Evolutionary conservation across 2,113 vertebrate genomes (phyloP), one percentile per base, ranked within the genome.

Genomic region (Dasyornis broadbenti): DNA sequence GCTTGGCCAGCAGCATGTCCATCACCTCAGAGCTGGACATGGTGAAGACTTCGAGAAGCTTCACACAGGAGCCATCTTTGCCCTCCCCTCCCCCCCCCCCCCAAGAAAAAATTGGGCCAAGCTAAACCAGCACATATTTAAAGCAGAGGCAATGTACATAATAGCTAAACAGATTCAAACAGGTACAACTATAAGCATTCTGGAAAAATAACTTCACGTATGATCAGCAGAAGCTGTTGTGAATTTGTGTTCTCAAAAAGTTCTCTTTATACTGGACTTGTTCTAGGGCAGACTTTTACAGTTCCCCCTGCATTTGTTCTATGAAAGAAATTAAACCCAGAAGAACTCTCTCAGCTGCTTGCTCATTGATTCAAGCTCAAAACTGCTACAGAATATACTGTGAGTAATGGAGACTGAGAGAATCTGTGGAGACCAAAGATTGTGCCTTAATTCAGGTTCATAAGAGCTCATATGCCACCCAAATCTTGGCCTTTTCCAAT

Each of bases 61-160:
- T n/a, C n/a, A n/a, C n/a, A n/a, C n/a, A n/a, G n/a, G n/a, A n/a
- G n/a, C n/a, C n/a, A n/a, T n/a, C n/a, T n/a, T n/a, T n/a, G n/a
- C n/a, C n/a, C n/a, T n/a, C n/a, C n/a, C n/a, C n/a, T n/a, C n/a
- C n/a, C n/a, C n/a, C n/a, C n/a, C n/a, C n/a, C n/a, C n/a, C n/a
- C n/a, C n/a, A n/a, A n/a, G n/a, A n/a, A n/a, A n/a, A n/a, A n/a
- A n/a, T n/a, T n/a, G n/a, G n/a, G n/a, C n/a, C n/a, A n/a, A n/a
- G n/a, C n/a, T n/a, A n/a, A n/a, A n/a, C n/a, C n/a, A n/a, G n/a
- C n/a, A n/a, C n/a, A n/a, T n/a, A n/a, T n/a, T 65, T 68, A 54
- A 50, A 87, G 35, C 7, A 49, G n/a, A 65, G 9, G 24, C 6
- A 72, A 61, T 0, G 1, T 22, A 79, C 3, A 0, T 26, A 52